Evolutionary conservation across 2,113 vertebrate species (phyloP), one percentile per base, ranked within the genome.

Genomic region (Epinephelus fuscoguttatus): DNA sequence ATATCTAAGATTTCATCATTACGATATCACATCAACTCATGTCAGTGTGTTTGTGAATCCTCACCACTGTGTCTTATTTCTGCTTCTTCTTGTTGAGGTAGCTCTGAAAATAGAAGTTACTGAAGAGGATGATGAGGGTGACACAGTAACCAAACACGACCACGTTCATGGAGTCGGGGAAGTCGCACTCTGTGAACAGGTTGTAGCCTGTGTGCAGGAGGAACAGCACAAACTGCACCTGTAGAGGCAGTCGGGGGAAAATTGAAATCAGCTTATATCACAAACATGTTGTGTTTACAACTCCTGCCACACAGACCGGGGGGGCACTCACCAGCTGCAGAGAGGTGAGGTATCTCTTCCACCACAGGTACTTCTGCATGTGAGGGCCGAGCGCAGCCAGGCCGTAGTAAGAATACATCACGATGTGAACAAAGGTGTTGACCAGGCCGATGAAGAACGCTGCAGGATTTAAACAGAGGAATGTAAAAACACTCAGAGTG

Each of bases 211-310:
- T 95, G 92, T 94, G 92, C 64, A 89, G 40, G 61, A 96, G 87
- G 82, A 96, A 90, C 55, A 96, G 90, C 78, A 94, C 50, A 82
- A 95, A 95, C 89, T 96, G 96, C 82, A 95, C 21, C 96, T 97
- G 91, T 5, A 84, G 84, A 19, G 19, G 56, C 45, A 27, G 66
- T 19, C 2, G 15, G 14, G 23, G 9, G 23, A 49, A 45, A 12
- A 19, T 17, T 81, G 11, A 70, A 0, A 10, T 62, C 6, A 23
- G 57, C 62, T n/a, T 19, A 3, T 4, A 15, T 30, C 15, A 3
- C 10, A 40, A 8, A 49, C 25, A 52, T 2, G 0, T 9, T 11
- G 50, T 14, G 7, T 0, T 11, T 1, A 59, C 53, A 13, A 2
- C 30, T 57, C 23, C 25, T 21, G 27, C 40, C 53, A 33, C 14